Evolutionary conservation across 1,140 invertebrate genomes (phyloP).

Genomic region (Drosophila tristis): DNA sequence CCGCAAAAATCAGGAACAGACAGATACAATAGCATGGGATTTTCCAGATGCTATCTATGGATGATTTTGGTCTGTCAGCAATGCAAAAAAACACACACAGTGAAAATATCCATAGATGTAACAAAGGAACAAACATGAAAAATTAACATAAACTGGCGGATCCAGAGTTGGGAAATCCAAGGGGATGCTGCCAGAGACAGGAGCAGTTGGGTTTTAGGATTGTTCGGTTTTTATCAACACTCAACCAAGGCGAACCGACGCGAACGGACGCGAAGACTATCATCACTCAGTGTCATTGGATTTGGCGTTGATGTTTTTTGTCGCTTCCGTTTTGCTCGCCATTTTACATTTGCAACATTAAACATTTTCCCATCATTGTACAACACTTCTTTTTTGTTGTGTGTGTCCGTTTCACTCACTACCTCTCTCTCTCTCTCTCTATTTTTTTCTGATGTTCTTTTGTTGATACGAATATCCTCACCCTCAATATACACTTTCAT

Average conservation of each 20-base stretch:
- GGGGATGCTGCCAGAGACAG: conserved; percentile 8
- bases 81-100: conserved; percentile 48
- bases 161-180: background rate
- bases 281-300: conserved; percentile 76
- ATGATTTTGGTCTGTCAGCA: conserved; percentile 53
- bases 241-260: background rate
- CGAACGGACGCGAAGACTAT: conserved; percentile 26
- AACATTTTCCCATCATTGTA: conserved; percentile 37
- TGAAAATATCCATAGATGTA: conserved; percentile 60
- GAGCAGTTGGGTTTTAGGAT: conserved; percentile 4
- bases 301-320: conserved; percentile 60
- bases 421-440: background rate
- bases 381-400: conserved; percentile 39
- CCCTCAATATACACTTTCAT: conserved; percentile 18
- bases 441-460: background rate
- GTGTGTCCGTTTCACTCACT: background rate
- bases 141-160: conserved; percentile 65
- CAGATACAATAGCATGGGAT: conserved; percentile 1
- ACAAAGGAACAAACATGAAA: conserved; percentile 64
- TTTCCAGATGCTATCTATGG: conserved; percentile 26
- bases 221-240: conserved; percentile 26
- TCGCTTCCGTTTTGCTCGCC: conserved; percentile 66
- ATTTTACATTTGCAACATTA: conserved; percentile 38
- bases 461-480: background rate
- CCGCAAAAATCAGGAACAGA: background rate